phyloP scores from a whole-genome alignment of 2,113 vertebrate genomes.

The Clarias batrachus region DNA sequence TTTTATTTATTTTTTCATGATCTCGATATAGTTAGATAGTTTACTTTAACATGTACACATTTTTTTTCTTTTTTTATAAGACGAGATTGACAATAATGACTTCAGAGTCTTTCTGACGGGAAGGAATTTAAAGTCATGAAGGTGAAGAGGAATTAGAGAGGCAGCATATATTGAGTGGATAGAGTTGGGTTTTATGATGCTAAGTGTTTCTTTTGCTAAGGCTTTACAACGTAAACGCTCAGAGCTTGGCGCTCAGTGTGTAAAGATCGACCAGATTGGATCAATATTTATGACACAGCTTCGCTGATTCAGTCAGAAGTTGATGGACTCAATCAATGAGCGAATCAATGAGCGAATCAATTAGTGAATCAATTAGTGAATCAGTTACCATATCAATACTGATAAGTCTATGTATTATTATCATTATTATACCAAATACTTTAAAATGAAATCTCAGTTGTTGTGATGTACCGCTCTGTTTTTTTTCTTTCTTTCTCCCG shows the following conservation, averaged over 20 bases:
- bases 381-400: neutral
- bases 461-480: neutral
- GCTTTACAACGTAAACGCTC: neutral
- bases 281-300: slow-evolving; percentile 24
- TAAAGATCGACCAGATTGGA: neutral
- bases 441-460: neutral
- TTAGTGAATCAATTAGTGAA: neutral
- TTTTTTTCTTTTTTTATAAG: too few species aligned
- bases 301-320: neutral
- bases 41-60: neutral
- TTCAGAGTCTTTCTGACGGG: neutral
- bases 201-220: neutral
- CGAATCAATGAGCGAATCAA: neutral
- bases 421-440: neutral
- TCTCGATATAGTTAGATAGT: neutral
- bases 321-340: neutral
- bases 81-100: neutral
- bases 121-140: neutral
- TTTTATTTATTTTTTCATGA: neutral
- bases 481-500: neutral
- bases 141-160: neutral
- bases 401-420: neutral
- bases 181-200: neutral
- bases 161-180: neutral
- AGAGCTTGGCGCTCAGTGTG: neutral